These are phyloP conservation scores for Acleris literana DNA, from an alignment of 2,888 invertebrate genomes.

Conservation along the genomic window DNA sequence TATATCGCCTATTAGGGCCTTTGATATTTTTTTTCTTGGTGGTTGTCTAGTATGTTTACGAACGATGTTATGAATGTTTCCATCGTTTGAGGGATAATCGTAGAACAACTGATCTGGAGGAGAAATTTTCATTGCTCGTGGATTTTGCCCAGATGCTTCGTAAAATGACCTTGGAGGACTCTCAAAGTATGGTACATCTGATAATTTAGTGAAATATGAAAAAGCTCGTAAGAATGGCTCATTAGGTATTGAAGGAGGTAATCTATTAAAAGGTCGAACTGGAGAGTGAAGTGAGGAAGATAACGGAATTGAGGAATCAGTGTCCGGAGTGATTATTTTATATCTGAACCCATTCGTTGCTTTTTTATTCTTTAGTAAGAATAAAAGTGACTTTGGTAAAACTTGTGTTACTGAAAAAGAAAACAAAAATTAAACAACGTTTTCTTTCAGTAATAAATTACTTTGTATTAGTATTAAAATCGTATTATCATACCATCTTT, in stretches of 20 bases:
- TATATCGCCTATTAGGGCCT: too few species aligned
- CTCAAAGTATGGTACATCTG: too few species aligned
- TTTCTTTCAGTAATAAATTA: too few species aligned
- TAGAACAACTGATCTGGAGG: background rate
- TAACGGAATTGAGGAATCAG: too few species aligned
- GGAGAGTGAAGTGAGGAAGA: too few species aligned
- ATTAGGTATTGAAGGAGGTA: too few species aligned
- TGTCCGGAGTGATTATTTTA: background rate
- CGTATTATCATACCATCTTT: background rate
- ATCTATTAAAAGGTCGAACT: too few species aligned
- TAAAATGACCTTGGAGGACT: too few species aligned
- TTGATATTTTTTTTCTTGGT: too few species aligned
- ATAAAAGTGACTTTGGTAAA: constrained; percentile 7
- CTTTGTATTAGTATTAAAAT: background rate
- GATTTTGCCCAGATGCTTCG: background rate
- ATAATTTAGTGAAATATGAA: too few species aligned
- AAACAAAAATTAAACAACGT: background rate
- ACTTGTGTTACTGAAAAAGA: constrained; percentile 2
- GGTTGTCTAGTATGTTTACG: background rate
- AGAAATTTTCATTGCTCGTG: too few species aligned
- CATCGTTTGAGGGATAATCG: constrained; percentile 6
- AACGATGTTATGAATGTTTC: constrained; percentile 5
- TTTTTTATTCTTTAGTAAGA: background rate
- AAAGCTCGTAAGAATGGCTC: too few species aligned
- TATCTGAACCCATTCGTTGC: background rate